Base-by-base conservation (phyloP, 2,113 vertebrate species). In the Bettongia penicillata region DNA sequence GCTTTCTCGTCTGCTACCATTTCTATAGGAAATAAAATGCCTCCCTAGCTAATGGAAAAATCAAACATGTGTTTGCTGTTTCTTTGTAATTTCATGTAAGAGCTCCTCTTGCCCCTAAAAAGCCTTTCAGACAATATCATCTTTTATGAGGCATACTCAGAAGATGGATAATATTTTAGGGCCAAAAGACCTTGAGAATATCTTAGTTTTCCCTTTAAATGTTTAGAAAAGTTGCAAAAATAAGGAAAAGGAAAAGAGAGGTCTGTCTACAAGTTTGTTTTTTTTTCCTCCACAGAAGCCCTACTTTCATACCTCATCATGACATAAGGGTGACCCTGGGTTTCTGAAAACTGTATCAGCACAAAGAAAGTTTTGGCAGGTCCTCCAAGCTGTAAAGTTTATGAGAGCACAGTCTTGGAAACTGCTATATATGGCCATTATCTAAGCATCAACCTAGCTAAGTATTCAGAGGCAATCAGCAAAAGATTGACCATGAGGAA, bases 31-130 rank as follows among this genome's bases (percentile, higher is more conserved):
- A 96, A 96, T 96, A 94, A 93, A 98, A 97, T 43, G 89, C 93
- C 94, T 95, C 94, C 96, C 96, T 91, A 43, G 50, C 93, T 98
- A 98, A 96, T 95, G 97, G 97, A 97, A 97, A 97, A 97, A 91
- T 52, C 50, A 94, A 98, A 94, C 37, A 48, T n/a, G 95, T 50
- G 37, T 95, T 28, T 53, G 51, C 16, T 96, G 16, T 37, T 0
- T 89, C 49, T 91, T 96, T 96, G 89, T 89, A 93, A 90, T n/a
- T 2, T 89, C 95, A 97, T 5, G 5, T 50, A 97, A 98, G 94
- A 92, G 51, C 90, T 96, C 91, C 97, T 11, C 0, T 43, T 93
- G 91, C 92, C 68, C n/a, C 28, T 23, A 11, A 68, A 12, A 68
- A 68, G 57, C 10, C 57, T 68, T 96, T 61, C 48, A 51, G 95